Base-by-base conservation (phyloP, 2,113 vertebrate species). In the Campylomormyrus numenius region DNA sequence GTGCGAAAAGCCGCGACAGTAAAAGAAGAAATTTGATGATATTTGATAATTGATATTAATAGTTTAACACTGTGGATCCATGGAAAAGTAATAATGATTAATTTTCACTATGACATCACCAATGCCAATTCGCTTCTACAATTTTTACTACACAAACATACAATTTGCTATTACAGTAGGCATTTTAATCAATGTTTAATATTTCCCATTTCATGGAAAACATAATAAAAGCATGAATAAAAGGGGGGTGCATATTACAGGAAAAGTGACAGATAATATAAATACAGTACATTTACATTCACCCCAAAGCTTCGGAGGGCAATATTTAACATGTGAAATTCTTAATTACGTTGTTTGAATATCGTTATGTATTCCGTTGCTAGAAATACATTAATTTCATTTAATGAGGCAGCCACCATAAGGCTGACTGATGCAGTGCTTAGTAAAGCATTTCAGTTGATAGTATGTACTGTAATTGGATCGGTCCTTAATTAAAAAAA, bases 151-250 rank as follows among this genome's bases (percentile, higher is more conserved):
- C 31, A 77, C 27, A 35, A 39, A 24, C 62, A 66, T 66, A 70
- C 27, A 31, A 70, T 27, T 31, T 70, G n/a, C 62, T 70, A 80
- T 42, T 80, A 80, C 35, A 80, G 35, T 19, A 42, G 74, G 42
- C 74, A 42, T 80, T 80, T 42, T 19, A 80, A 80, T 80, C 74
- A 80, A 80, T 80, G 74, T 80, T 42, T 80, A 80, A 80, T 80
- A 42, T 42, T 80, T 80, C 19, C 31, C 35, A 80, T 80, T 80
- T 80, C 74, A 42, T 80, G 74, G 74, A 80, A 80, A 80, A 17
- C 31, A 39, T 42, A 42, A 77, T 77, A 80, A 80, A 80, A 77
- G 13, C 58, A 27, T 27, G 58, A 66, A 70, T 70, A 80, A 19
- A 80, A 42, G 74, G 70, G 31, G 3, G 70, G 31, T 19, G 8